Conservation (phyloP, 2,797 vertebrate genomes). For the Halcyon chelicuti region DNA sequence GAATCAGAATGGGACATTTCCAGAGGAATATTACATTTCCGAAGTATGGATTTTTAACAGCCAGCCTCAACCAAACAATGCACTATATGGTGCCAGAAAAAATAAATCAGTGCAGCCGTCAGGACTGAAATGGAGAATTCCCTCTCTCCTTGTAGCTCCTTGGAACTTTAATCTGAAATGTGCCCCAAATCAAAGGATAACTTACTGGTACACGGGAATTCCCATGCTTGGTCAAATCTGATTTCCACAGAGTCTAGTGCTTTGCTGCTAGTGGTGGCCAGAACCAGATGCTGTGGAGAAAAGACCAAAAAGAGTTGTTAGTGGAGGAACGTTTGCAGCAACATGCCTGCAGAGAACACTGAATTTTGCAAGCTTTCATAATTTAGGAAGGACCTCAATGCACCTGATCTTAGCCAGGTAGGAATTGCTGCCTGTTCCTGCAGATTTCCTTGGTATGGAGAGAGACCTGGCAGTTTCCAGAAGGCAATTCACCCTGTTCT, state of each 20-base stretch:
- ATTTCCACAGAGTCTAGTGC: slow-evolving; percentile 26
- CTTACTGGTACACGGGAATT: slow-evolving; percentile 36
- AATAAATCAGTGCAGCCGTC: slow-evolving; percentile 41
- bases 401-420: not conserved
- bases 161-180: slow-evolving; percentile 56
- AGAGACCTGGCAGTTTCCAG: not conserved
- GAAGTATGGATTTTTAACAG: slow-evolving; percentile 49
- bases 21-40: slow-evolving; percentile 46
- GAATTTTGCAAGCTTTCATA: not conserved
- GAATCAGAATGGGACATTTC: slow-evolving; percentile 1
- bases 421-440: not conserved
- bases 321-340: not conserved
- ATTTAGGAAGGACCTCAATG: not conserved
- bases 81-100: not conserved
- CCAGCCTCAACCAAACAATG: slow-evolving; percentile 53
- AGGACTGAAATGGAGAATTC: slow-evolving; percentile 48
- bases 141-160: slow-evolving; percentile 39
- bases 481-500: not conserved
- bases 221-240: slow-evolving; percentile 30
- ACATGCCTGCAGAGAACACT: not conserved
- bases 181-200: slow-evolving; percentile 17
- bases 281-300: slow-evolving; percentile 7
- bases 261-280: not conserved
- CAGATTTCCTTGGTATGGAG: not conserved
- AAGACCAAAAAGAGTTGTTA: not conserved